These are phyloP conservation scores for Notocelia uddmanniana DNA, from an alignment of 2,888 invertebrate genomes.

Conservation along the genomic window DNA sequence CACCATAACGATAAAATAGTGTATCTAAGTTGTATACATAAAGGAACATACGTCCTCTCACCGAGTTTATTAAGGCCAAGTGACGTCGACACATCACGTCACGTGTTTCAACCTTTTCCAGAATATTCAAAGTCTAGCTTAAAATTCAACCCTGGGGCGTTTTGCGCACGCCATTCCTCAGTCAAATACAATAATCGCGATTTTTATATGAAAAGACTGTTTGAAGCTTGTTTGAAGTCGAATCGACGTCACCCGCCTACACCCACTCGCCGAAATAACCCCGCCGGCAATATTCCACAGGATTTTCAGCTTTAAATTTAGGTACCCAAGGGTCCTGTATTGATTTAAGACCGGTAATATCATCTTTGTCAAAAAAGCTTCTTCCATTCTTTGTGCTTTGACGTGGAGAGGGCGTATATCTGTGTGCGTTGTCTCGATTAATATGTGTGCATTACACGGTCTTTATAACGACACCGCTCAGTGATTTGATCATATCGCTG, in stretches of 20 bases:
- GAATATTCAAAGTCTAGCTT: conserved; percentile 7
- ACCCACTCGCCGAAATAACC: not conserved
- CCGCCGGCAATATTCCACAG: not conserved
- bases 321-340: conserved; percentile 52
- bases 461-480: conserved; percentile 45
- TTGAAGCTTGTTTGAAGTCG: conserved; percentile 44
- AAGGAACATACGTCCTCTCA: conserved; percentile 6
- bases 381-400: conserved; percentile 59
- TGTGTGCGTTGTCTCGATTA: conserved; percentile 54
- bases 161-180: conserved; percentile 27
- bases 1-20: conserved; percentile 19
- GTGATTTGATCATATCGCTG: conserved; percentile 23
- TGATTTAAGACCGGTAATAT: conserved; percentile 54
- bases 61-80: conserved; percentile 36
- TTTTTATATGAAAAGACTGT: conserved; percentile 44
- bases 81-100: conserved; percentile 11
- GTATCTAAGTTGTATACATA: not conserved
- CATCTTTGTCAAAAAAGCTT: conserved; percentile 63
- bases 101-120: conserved; percentile 1
- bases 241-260: conserved; percentile 42
- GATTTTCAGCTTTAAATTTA: conserved; percentile 45
- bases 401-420: conserved; percentile 53
- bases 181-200: conserved; percentile 45
- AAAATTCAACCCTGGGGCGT: conserved; percentile 27
- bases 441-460: conserved; percentile 51